phyloP scores from a whole-genome alignment of 2,888 invertebrate species.

The Ormyrus pomaceus region DNA sequence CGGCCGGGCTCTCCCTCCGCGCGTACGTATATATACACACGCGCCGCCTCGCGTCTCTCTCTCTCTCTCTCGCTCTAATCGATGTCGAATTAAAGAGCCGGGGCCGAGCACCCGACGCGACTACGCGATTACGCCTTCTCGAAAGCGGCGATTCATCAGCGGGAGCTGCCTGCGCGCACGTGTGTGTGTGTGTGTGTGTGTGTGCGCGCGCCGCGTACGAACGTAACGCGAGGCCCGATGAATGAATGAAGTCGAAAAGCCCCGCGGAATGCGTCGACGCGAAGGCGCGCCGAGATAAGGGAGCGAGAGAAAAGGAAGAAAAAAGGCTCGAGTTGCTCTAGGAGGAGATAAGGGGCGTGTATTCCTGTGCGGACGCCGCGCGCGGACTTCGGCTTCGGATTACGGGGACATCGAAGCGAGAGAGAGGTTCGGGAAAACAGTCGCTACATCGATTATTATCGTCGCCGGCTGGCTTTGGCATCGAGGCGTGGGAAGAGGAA shows the following conservation, averaged over 20 bases:
- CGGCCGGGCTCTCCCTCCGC: not conserved
- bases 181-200: conserved; percentile 7
- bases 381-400: not conserved
- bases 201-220: not conserved
- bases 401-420: not conserved
- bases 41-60: not conserved
- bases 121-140: not conserved
- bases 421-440: conserved; percentile 16
- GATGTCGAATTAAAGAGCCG: conserved; percentile 36
- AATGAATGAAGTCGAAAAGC: conserved; percentile 44
- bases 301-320: not conserved
- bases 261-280: conserved; percentile 16
- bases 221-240: not conserved
- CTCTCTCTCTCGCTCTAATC: conserved; percentile 4
- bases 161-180: not conserved
- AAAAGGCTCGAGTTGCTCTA: not conserved
- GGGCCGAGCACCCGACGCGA: not conserved
- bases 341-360: conserved; percentile 26
- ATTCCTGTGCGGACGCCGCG: not conserved
- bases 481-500: conserved; percentile 41
- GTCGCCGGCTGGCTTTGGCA: not conserved
- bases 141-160: not conserved
- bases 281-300: conserved; percentile 12
- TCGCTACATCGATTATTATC: not conserved
- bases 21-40: not conserved